A percentile compares a stretch with the other conserved stretches of the same genome.
phyloP scores from a whole-genome alignment of 2,888 invertebrate species.

The Pyrgus malvae region DNA sequence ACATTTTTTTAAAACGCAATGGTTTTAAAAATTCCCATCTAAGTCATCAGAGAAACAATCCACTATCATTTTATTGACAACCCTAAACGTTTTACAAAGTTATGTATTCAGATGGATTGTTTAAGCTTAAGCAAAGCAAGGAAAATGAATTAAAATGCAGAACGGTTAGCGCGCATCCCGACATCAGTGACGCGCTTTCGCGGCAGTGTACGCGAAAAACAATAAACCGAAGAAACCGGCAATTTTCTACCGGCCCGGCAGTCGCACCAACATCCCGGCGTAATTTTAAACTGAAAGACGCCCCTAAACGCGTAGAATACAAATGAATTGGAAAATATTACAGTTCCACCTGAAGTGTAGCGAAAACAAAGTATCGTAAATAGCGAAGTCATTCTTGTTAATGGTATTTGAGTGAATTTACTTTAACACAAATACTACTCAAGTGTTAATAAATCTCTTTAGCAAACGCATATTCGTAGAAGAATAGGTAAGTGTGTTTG shows the following conservation, averaged over 20 bases:
- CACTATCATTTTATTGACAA: no score
- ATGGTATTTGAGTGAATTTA: no score
- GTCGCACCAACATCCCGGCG: constrained; percentile 25
- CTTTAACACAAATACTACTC: no score
- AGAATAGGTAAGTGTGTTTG: no score
- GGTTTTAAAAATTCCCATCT: no score
- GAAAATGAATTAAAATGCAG: constrained; percentile 20
- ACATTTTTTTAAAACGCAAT: no score
- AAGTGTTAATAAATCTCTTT: no score
- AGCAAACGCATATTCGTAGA: no score
- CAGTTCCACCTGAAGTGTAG: constrained; percentile 12
- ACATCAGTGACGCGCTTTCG: constrained; percentile 26
- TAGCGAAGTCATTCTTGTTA: neutral
- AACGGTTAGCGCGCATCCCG: constrained; percentile 18
- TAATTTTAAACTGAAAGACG: constrained; percentile 25
- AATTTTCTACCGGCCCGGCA: constrained; percentile 15
- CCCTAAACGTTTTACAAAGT: no score
- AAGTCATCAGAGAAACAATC: no score
- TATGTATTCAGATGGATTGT: constrained; percentile 1
- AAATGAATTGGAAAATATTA: constrained; percentile 27
- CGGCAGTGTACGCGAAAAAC: constrained; percentile 25
- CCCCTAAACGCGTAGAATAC: constrained; percentile 28
- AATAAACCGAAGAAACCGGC: constrained; percentile 27
- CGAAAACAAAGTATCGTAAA: constrained; percentile 1
- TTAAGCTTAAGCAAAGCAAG: constrained; percentile 1